These are phyloP conservation scores for Micrasema minimum DNA, from an alignment of 1,140 invertebrate genomes.

Conservation along the genomic window DNA sequence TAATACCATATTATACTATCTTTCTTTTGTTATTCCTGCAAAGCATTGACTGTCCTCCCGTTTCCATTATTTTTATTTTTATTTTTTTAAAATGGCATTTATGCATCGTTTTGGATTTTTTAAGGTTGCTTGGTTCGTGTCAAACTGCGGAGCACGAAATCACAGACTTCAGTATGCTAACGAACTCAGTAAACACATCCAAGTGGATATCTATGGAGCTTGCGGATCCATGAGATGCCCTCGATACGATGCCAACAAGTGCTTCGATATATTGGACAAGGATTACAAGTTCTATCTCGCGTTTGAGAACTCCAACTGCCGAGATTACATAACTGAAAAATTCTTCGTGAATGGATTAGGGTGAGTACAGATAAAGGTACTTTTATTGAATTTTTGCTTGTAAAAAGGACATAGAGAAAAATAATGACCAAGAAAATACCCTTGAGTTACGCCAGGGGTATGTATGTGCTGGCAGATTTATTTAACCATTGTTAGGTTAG, in stretches of 20 bases:
- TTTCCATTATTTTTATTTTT: no score
- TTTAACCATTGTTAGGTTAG: no score
- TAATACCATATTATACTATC: no score
- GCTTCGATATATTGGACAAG: slow-evolving; percentile 90
- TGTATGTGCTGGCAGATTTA: no score
- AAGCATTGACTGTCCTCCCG: no score
- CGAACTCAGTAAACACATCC: slow-evolving; percentile 86
- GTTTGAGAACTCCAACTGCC: slow-evolving; percentile 97
- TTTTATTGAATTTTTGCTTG: no score
- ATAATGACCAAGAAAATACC: no score
- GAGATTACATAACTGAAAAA: slow-evolving; percentile 97
- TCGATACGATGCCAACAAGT: slow-evolving; percentile 80
- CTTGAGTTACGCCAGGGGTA: no score
- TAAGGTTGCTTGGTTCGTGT: slow-evolving; percentile 95
- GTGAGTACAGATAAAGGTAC: slow-evolving; percentile 75
- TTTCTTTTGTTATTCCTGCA: no score
- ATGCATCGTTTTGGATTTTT: no score
- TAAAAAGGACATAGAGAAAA: no score
- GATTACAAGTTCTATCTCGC: slow-evolving; percentile 98
- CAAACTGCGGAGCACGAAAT: slow-evolving; percentile 92
- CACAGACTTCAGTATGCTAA: slow-evolving; percentile 87
- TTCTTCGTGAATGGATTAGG: slow-evolving; percentile 93
- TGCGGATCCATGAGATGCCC: slow-evolving; percentile 89
- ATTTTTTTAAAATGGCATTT: no score
- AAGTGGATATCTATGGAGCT: slow-evolving; percentile 93